Base-by-base conservation (phyloP, 2,888 invertebrate genomes). In the Agrochola macilenta region DNA sequence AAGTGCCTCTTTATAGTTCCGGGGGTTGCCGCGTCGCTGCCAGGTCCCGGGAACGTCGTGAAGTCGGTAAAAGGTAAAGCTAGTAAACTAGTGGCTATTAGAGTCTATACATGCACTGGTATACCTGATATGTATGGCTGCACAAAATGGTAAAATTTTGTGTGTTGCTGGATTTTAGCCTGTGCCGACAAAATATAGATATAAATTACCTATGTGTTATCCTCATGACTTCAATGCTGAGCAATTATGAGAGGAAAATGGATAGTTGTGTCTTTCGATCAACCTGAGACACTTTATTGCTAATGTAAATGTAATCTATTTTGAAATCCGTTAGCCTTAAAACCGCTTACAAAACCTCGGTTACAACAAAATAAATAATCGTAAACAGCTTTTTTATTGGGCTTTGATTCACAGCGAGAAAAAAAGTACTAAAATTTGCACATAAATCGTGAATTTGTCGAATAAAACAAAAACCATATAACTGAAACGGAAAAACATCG, bases 401-500 rank as follows among this genome's bases (percentile, higher is more conserved):
- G 61, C 77, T 78, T 78, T 84, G 76, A 87, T 69, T 61, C 63
- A 74, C 35, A 54, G 52, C 23, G 58, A 64, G 64, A 86, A 78
- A 69, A 78, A 85, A 74, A 39, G 79, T 77, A 84, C 74, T 78
- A 68, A 85, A 82, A 82, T 82, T 85, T 80, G 69, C 74, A 69
- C 76, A 82, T 87, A 89, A 85, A 87, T 87, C 74, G 76, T 65
- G 65, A 87, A 87, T 85, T 82, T 81, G 64, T 72, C 76, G 46
- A 80, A 82, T 82, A 85, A 87, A 89, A 87, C 69, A 89, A 77
- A 83, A 58, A 76, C 89, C 64, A 74, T 89, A 87, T 82, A 85
- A 89, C 76, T 86, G 73, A 75, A 86, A 85, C 54, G 76, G 54
- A 71, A 82, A 87, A 87, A 83, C 86, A 89, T 78, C 74, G 77